Conservation (phyloP, 1,140 invertebrate species). For the Harpegnathos saltator region DNA sequence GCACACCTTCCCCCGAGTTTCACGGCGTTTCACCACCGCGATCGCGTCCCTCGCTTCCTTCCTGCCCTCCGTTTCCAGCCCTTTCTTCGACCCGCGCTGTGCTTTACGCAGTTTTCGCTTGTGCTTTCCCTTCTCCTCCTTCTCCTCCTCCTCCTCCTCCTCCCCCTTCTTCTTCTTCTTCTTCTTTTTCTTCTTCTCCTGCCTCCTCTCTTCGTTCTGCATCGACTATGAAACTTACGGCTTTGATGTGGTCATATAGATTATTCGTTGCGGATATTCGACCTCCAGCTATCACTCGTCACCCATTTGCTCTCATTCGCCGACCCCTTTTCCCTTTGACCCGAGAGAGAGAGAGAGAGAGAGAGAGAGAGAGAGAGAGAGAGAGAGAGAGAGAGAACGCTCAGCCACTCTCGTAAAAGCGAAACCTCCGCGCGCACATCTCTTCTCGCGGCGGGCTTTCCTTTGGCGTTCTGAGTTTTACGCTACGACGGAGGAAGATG, state of each 20-base stretch:
- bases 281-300: not conserved
- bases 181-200: not conserved
- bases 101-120: not conserved
- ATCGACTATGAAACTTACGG: conserved; percentile 8
- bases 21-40: conserved; percentile 34
- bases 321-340: conserved; percentile 11
- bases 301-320: conserved; percentile 16
- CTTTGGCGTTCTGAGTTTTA: conserved; percentile 54
- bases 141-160: not conserved
- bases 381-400: conserved; percentile 4
- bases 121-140: not conserved
- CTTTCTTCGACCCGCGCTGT: not conserved
- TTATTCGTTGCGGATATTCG: conserved; percentile 57
- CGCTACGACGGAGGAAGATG: conserved; percentile 31
- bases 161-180: not conserved
- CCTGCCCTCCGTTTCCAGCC: not conserved
- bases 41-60: not conserved
- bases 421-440: not conserved
- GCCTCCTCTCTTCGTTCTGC: not conserved
- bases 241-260: conserved; percentile 63
- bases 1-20: conserved; percentile 21
- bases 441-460: not conserved
- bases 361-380: conserved; percentile 11
- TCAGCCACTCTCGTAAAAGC: not conserved
- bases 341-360: conserved; percentile 4